A percentile compares a stretch with the other conserved stretches of the same genome.
Conservation (phyloP, 2,888 invertebrate species). For the Celastrina argiolus region DNA sequence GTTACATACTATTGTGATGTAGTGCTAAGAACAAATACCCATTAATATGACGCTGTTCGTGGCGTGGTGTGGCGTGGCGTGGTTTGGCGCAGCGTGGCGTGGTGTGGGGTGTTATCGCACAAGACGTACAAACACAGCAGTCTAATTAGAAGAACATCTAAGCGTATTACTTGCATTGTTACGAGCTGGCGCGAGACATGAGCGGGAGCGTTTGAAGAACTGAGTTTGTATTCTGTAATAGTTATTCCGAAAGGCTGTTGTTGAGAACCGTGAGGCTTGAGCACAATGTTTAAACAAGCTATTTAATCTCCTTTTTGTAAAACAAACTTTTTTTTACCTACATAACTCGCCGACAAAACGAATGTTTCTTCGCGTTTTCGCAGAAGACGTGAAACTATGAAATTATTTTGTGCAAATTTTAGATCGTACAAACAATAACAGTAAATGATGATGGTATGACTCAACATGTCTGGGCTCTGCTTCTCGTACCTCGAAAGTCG, state of each 20-base stretch:
- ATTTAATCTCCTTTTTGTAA: too few species aligned
- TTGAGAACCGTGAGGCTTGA: not conserved
- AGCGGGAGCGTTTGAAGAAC: constrained; percentile 28
- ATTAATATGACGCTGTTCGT: constrained; percentile 12
- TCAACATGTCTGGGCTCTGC: too few species aligned
- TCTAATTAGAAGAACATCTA: constrained; percentile 72
- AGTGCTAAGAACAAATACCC: constrained; percentile 14
- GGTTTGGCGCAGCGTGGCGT: not conserved
- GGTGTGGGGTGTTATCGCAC: constrained; percentile 46
- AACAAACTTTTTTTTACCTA: too few species aligned
- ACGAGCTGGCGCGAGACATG: constrained; percentile 33
- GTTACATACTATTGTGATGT: constrained; percentile 1
- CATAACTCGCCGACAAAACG: too few species aligned
- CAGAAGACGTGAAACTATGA: too few species aligned
- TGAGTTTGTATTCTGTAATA: not conserved
- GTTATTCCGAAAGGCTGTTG: not conserved
- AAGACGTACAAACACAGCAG: constrained; percentile 64
- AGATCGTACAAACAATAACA: too few species aligned
- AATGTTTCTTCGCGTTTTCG: too few species aligned
- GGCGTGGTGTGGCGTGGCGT: constrained; percentile 12
- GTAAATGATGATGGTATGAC: too few species aligned
- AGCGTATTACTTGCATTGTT: constrained; percentile 56
- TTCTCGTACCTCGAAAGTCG: too few species aligned
- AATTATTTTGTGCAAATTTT: too few species aligned
- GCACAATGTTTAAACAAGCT: too few species aligned